Base-by-base conservation (phyloP, 2,113 vertebrate genomes). In the Apodemus sylvaticus region DNA sequence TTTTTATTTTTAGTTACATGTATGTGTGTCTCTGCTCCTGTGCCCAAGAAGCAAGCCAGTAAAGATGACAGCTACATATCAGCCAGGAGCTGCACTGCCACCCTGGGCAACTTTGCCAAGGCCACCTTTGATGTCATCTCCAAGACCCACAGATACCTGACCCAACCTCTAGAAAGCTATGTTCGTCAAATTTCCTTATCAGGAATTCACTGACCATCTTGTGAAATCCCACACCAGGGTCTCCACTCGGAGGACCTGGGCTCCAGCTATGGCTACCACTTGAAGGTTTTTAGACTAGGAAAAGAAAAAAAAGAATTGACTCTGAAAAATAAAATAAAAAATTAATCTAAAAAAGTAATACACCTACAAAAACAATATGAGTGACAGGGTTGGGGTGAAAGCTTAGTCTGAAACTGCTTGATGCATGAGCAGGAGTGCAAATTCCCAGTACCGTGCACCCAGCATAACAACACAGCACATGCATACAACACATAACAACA, bases 341-440 rank as follows among this genome's bases (percentile, higher is more conserved):
- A 68, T 31, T 22, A 11, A 34, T 81, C 51, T 55, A 55, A 55
- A 36, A n/a, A n/a, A 36, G 19, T 11, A 79, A 53, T 79, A 79
- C 31, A 36, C 48, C 36, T n/a, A 13, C 17, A 58, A 29, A 60
- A 68, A 62, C n/a, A 29, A 42, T 62, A 19, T 39, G n/a, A 83
- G 58, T 42, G 9, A 19, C n/a, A 62, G 58, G n/a, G 36, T n/a
- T 45, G 20, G 26, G 58, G 29, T 16, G n/a, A 83, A 24, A 10
- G n/a, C 58, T 83, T 51, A 58, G 34, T 14, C 34, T 7, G 34
- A n/a, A 79, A 24, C 19, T 24, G 36, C 36, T 58, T 58, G 20
- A 58, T 39, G 36, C 1, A 0, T 79, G 34, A 53, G 4, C 1
- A 0, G 53, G 34, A 53, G 1, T 19, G 55, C 10, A n/a, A 39